A percentile compares a stretch with the other conserved stretches of the same genome.
Evolutionary conservation across 2,113 vertebrate species (phyloP).

Genomic region (Coptodon rendalli): DNA sequence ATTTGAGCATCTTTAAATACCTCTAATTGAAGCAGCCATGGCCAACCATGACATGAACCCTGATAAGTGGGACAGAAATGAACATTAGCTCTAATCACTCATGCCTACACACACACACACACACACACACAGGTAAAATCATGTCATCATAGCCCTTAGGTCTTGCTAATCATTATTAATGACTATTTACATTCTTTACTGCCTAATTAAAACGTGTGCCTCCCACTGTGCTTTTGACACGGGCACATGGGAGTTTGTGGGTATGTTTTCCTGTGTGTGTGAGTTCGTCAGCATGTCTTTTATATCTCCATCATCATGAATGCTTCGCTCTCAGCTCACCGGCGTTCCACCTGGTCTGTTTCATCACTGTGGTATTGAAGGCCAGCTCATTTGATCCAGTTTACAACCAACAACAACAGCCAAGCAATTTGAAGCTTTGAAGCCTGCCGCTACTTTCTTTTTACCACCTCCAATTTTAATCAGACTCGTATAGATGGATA

Average conservation of each 20-base stretch:
- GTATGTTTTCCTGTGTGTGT: neutral
- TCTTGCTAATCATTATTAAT: slow-evolving; percentile 45
- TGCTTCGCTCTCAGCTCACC: neutral
- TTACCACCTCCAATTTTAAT: slow-evolving; percentile 17
- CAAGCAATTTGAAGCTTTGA: slow-evolving; percentile 18
- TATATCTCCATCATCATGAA: neutral
- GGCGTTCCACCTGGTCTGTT: slow-evolving; percentile 26
- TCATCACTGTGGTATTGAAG: slow-evolving; percentile 4
- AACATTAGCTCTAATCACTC: neutral
- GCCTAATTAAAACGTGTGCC: slow-evolving; percentile 34
- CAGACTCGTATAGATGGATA: slow-evolving; percentile 2
- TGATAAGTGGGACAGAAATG: neutral
- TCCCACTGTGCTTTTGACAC: neutral
- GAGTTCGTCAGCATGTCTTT: neutral
- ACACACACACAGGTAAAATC: neutral
- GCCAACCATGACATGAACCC: neutral
- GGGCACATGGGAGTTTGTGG: neutral
- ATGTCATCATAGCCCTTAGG: neutral
- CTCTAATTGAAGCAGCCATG: neutral
- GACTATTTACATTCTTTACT: slow-evolving; percentile 42
- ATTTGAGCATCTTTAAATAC: neutral
- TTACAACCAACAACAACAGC: neutral
- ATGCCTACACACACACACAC: neutral
- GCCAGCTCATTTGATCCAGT: slow-evolving; percentile 36
- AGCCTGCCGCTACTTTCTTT: neutral